phyloP scores from a whole-genome alignment of 2,888 invertebrate genomes.

The Agapostemon virescens region DNA sequence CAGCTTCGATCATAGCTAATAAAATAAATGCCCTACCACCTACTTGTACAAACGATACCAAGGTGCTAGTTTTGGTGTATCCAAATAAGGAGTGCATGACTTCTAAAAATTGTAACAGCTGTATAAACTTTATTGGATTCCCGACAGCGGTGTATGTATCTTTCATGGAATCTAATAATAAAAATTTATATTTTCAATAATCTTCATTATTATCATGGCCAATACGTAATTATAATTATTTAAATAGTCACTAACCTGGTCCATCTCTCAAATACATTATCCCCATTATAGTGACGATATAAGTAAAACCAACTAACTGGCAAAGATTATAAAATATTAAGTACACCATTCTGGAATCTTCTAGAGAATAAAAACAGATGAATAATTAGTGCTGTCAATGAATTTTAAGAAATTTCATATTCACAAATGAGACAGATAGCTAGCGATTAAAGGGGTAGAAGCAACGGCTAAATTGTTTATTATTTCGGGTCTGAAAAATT shows the following conservation, averaged over 20 bases:
- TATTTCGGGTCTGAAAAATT: too few species aligned
- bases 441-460: not conserved
- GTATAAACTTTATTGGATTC: constrained; percentile 89
- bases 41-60: constrained; percentile 90
- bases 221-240: not conserved
- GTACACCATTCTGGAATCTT: constrained; percentile 91
- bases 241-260: constrained; percentile 79
- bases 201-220: not conserved
- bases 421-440: not conserved
- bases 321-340: constrained; percentile 93
- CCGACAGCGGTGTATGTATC: constrained; percentile 89
- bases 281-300: constrained; percentile 87
- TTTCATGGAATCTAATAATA: constrained; percentile 83
- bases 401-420: not conserved
- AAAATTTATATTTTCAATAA: constrained; percentile 10
- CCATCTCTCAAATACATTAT: constrained; percentile 90
- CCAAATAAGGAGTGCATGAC: constrained; percentile 94
- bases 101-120: constrained; percentile 91
- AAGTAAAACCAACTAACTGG: constrained; percentile 93
- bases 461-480: too few species aligned
- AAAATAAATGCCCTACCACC: constrained; percentile 89
- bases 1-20: constrained; percentile 91
- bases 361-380: constrained; percentile 81
- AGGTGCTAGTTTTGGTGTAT: constrained; percentile 89
- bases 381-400: constrained; percentile 21